Base-by-base conservation (phyloP, 2,888 invertebrate species). In the Thereva unica region DNA sequence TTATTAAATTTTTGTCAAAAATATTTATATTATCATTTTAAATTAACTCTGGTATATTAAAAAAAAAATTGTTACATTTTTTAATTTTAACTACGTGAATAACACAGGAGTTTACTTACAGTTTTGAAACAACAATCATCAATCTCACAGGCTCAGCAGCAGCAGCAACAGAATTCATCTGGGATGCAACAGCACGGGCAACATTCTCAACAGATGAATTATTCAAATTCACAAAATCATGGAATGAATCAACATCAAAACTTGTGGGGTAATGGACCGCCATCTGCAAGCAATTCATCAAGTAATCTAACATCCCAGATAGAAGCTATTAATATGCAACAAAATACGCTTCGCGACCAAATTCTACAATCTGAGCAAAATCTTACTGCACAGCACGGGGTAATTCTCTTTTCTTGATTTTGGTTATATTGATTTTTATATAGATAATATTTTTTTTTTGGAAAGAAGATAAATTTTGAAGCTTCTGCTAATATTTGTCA, bases 321-420 rank as follows among this genome's bases (percentile, higher is more conserved):
- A 78, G 89, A 85, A 77, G 84, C 82, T 76, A 78, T 91, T 76
- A 84, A 86, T 75, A 85, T 87, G 72, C 95, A 95, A 81, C 92
- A 95, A 80, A 88, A 87, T 76, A 85, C 88, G 71, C 83, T 95
- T 71, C 90, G 92, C 78, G 95, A 95, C 77, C 95, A 98, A 84
- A 93, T 98, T 71, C 88, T 89, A 74, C 96, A 97, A 80, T 97
- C 97, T 76, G 98, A 98, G 81, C 91, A 89, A 77, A 99, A 99
- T 85, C 85, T 99, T 71, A 89, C 91, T 74, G 97, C 97, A 64
- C 98, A 99, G 78, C 95, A 97, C 80, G 88, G 94, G 77, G 94
- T 93, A 75, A 83, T 59, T 56, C 75, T 64, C 65, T 63, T 67
- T 12, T 57, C 35, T 47, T 64, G 56, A 64, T 56, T 50, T 59